Evolutionary conservation across 2,113 vertebrate species (phyloP), one percentile per base, ranked within the genome.

Genomic region (Cinclus mexicanus): DNA sequence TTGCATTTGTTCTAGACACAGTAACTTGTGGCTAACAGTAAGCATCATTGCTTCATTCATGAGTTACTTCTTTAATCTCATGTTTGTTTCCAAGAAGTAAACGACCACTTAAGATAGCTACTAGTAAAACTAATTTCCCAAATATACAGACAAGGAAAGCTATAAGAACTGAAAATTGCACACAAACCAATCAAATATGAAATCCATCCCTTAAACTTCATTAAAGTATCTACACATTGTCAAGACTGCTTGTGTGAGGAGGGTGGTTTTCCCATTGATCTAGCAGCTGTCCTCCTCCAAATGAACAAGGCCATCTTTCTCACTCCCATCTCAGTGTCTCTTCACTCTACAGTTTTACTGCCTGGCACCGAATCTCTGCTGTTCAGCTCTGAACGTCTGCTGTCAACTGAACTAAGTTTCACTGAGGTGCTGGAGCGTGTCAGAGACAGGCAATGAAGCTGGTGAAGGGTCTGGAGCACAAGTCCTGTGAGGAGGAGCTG

Each of bases 21-120:
- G 24, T 44, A 77, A 31, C 13, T 86, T 86, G 78, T 83, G 24
- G 20, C 3, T 29, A 81, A 81, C 16, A 82, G 18, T 24, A 52
- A 95, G 31, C 50, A 87, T 89, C 83, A 61, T 37, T 93, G 77
- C 46, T 89, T 94, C 33, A 4, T 80, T 95, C 50, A 93, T 42
- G 5, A 90, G 37, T 60, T 72, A 81, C 8, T 59, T 41, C 17
- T 72, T 75, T 63, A 44, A 65, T 37, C n/a, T 78, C 19, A 0
- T 79, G 25, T 67, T 92, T 68, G 78, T 86, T 96, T 91, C 44
- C 59, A 83, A 44, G 55, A 82, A 81, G 92, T 81, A 90, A 65
- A 67, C 37, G 90, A 52, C 31, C 33, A 55, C 26, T 52, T 68
- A 50, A 89, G 35, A 74, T 16, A 85, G 41, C 83, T 83, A 91